These are phyloP conservation scores for Crematogaster levior DNA, from an alignment of 2,888 invertebrate species.

Conservation along the genomic window DNA sequence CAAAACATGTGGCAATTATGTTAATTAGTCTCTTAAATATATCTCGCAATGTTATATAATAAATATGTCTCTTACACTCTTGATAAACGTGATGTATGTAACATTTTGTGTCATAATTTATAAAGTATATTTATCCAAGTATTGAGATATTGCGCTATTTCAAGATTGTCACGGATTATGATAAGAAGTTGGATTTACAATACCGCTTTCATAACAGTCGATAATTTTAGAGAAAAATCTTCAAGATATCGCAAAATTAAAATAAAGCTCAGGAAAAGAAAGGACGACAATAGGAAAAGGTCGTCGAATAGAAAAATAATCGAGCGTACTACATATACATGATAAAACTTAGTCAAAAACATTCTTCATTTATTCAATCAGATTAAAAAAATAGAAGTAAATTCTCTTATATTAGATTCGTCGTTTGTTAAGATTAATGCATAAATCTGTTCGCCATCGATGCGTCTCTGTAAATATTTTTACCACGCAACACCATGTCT, in stretches of 20 bases:
- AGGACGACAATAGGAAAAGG: background rate
- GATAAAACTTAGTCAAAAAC: background rate
- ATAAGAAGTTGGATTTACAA: constrained; percentile 73
- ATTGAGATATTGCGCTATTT: constrained; percentile 34
- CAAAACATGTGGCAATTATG: background rate
- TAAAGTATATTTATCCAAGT: background rate
- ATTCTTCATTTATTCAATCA: background rate
- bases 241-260: constrained; percentile 51
- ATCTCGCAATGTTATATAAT: constrained; percentile 65
- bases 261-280: constrained; percentile 1
- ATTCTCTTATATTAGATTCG: background rate
- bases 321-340: background rate
- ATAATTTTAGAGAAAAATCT: constrained; percentile 74
- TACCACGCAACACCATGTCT: constrained; percentile 87
- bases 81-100: constrained; percentile 61
- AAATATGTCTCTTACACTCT: constrained; percentile 42
- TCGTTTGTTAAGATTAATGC: constrained; percentile 22
- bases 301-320: background rate
- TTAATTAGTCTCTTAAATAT: constrained; percentile 57
- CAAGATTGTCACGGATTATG: constrained; percentile 73
- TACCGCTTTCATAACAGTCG: constrained; percentile 65
- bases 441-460: constrained; percentile 81
- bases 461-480: constrained; percentile 84
- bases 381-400: background rate
- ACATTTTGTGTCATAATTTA: constrained; percentile 53